Evolutionary conservation across 2,888 invertebrate species (phyloP), one percentile per base, ranked within the genome.

Genomic region (Odiellus spinosus): DNA sequence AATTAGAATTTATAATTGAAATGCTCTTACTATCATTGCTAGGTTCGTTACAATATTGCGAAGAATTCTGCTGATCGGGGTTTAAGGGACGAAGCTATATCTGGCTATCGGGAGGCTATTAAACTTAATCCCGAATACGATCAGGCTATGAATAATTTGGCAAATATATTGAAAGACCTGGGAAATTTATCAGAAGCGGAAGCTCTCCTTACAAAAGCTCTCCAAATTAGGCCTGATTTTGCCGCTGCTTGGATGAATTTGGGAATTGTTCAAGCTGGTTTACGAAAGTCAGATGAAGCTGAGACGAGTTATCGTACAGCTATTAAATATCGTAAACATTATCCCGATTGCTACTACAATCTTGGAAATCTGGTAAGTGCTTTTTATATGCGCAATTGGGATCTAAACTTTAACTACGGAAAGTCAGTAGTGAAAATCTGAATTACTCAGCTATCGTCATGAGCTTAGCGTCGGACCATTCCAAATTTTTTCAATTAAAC

Each of bases 161-260:
- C 82, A 1, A 90, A 90, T 68, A 69, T 91, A 53, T 69, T 85
- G 17, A 79, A 84, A 64, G 80, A 82, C 60, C 69, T 73, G 54
- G 76, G 75, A 33, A 65, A 76, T 48, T 74, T 74, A 55, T 58
- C 64, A n/a, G 78, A 82, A 64, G 85, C 88, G 1, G 80, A 82
- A 65, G 60, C 64, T 43, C 75, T 84, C 53, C 71, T 93, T 14
- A 71, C 73, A 55, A 73, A 71, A 58, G 87, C 91, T 40, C 69
- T 91, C 12, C 62, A 70, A 54, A 69, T 80, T 49, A 53, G 85
- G 59, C 72, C 79, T 32, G 81, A 84, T 63, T 95, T 93, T 69
- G 82, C 93, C 2, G 82, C 90, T 0, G 95, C 93, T 0, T 96
- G 93, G 93, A 95, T 95, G 93, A 96, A 96, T 68, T 71, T 95